Conservation (phyloP, 2,797 vertebrate genomes). For the Enteromius mattozi region DNA sequence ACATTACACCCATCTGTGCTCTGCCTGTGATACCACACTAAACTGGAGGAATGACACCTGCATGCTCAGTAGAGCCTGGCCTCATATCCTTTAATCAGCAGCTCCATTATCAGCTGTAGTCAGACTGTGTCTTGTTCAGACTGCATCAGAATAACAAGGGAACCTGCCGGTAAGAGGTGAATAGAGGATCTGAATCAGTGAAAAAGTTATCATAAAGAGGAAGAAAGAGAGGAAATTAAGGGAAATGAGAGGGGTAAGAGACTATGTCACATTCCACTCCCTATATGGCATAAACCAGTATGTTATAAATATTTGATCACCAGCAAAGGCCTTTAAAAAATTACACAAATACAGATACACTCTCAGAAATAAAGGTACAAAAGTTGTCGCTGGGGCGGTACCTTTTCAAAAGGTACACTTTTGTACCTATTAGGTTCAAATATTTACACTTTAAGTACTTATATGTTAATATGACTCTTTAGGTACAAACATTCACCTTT, state of each 20-base stretch:
- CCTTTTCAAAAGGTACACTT: too few relatives aligned
- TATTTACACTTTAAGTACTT: too few relatives aligned
- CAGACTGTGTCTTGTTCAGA: constrained; percentile 3
- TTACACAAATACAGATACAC: not conserved
- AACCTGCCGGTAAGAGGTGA: constrained; percentile 1
- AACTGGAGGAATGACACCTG: constrained; percentile 36
- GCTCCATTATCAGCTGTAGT: constrained; percentile 25
- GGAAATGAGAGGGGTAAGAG: not conserved
- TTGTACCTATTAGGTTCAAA: too few relatives aligned
- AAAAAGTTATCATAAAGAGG: not conserved
- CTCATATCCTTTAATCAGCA: constrained; percentile 38
- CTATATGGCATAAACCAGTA: not conserved
- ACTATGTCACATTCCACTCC: not conserved
- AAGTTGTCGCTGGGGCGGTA: too few relatives aligned
- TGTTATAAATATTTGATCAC: not conserved
- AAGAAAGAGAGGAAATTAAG: not conserved
- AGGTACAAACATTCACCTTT: too few relatives aligned
- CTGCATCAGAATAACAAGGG: constrained; percentile 3
- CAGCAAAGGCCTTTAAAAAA: not conserved
- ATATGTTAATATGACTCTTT: too few relatives aligned
- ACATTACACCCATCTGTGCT: constrained; percentile 35
- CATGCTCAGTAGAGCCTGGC: not conserved
- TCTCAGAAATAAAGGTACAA: too few relatives aligned
- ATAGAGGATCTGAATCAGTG: not conserved
- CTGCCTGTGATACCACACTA: not conserved